phyloP scores from a whole-genome alignment of 2,113 vertebrate genomes.

The Chroicocephalus ridibundus region DNA sequence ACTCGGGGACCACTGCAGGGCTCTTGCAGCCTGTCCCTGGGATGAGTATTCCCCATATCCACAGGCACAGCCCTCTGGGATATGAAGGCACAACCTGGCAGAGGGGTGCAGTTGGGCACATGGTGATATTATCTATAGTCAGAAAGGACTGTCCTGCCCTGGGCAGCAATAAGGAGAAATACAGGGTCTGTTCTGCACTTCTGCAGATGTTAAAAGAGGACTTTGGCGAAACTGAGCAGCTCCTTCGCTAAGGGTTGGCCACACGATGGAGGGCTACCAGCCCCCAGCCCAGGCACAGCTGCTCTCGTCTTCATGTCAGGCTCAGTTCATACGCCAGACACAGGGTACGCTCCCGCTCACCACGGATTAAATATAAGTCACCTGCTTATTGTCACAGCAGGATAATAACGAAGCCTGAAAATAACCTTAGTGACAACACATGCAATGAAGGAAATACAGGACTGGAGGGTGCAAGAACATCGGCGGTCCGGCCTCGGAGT shows the following conservation, averaged over 20 bases:
- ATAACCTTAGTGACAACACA: neutral
- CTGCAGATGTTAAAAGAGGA: neutral
- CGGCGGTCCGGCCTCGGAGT: neutral
- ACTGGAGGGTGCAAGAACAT: neutral
- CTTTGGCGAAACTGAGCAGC: neutral
- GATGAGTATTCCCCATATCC: neutral
- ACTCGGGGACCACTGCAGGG: neutral
- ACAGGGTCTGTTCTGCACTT: neutral
- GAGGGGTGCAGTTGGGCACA: neutral
- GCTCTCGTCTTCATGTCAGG: neutral
- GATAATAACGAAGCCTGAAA: neutral
- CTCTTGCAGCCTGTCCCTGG: neutral
- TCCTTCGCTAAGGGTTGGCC: neutral
- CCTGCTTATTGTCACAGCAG: neutral
- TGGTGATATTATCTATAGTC: neutral
- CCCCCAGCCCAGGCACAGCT: neutral
- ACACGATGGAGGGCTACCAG: neutral
- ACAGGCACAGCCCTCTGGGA: neutral
- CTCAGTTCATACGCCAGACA: neutral
- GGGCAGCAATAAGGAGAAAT: neutral
- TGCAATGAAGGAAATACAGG: accelerated
- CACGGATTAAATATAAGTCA: accelerated
- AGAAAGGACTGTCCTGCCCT: neutral
- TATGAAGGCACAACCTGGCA: neutral
- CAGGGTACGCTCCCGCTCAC: neutral